These are phyloP conservation scores for Lochmaea crataegi DNA, from an alignment of 2,888 invertebrate genomes.

Conservation along the genomic window DNA sequence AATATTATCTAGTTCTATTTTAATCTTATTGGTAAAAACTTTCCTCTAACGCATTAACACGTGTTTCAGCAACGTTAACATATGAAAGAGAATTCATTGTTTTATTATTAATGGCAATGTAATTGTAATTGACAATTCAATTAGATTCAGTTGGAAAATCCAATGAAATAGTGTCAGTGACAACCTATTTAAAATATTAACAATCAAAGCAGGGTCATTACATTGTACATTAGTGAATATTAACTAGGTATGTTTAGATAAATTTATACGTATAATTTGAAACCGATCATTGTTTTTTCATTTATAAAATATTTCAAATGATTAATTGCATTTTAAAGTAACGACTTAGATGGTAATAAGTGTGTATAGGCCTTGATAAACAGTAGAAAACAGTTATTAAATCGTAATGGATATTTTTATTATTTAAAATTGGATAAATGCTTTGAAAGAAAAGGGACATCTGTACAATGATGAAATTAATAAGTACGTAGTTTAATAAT, in stretches of 20 bases:
- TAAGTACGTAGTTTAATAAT: no score
- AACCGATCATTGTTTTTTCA: neutral
- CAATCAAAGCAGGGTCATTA: constrained; percentile 29
- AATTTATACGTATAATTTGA: neutral
- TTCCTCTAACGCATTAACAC: neutral
- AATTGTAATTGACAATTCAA: constrained; percentile 4
- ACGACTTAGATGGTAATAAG: no score
- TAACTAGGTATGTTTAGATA: neutral
- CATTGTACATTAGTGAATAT: constrained; percentile 16
- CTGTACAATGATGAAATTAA: no score
- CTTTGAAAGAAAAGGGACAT: no score
- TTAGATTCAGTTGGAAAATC: constrained; percentile 30
- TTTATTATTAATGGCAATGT: neutral
- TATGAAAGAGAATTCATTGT: neutral
- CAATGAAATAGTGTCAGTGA: constrained; percentile 43
- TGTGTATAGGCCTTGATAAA: no score
- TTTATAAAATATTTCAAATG: neutral
- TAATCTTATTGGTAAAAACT: neutral
- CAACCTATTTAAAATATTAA: constrained; percentile 35
- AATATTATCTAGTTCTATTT: neutral
- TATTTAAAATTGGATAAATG: no score
- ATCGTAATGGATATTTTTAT: no score
- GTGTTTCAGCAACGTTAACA: neutral
- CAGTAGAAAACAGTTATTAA: neutral
- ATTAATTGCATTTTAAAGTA: neutral